These are phyloP conservation scores for Apostichopus californicus DNA, from an alignment of 35 echinoderm and acorn worm species.

Conservation along the genomic window DNA sequence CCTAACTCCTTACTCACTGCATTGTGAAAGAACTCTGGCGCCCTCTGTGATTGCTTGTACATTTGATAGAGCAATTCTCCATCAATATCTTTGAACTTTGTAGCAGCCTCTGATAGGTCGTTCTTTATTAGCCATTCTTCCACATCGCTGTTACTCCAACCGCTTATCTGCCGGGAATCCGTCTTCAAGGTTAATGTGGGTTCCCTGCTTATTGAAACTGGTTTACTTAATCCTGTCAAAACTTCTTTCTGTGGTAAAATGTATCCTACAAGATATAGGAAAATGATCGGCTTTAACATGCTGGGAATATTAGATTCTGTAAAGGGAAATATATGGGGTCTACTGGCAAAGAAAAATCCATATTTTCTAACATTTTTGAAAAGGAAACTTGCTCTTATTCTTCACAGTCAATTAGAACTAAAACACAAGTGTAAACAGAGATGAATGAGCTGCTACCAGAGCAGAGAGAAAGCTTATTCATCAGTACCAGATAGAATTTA, in stretches of 20 bases:
- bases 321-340: no score
- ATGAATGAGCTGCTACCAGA: no score
- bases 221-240: background rate
- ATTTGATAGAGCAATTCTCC: constrained; percentile 82
- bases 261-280: background rate
- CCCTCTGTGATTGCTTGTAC: constrained; percentile 67
- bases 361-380: background rate
- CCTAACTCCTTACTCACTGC: constrained; percentile 62
- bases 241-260: constrained; percentile 26
- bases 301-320: no score
- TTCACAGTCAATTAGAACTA: no score
- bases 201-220: background rate
- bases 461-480: no score
- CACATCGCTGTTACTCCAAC: constrained; percentile 34
- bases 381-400: no score
- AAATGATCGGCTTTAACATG: background rate
- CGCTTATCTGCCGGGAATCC: background rate
- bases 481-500: no score
- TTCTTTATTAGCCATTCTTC: constrained; percentile 73
- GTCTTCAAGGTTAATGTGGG: constrained; percentile 19
- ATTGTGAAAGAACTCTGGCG: constrained; percentile 83
- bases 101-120: background rate
- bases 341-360: no score
- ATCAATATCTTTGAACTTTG: constrained; percentile 54
- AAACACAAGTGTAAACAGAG: no score